Evolutionary conservation across 1,140 invertebrate genomes (phyloP), one percentile per base, ranked within the genome.

Genomic region (Planococcus citri): DNA sequence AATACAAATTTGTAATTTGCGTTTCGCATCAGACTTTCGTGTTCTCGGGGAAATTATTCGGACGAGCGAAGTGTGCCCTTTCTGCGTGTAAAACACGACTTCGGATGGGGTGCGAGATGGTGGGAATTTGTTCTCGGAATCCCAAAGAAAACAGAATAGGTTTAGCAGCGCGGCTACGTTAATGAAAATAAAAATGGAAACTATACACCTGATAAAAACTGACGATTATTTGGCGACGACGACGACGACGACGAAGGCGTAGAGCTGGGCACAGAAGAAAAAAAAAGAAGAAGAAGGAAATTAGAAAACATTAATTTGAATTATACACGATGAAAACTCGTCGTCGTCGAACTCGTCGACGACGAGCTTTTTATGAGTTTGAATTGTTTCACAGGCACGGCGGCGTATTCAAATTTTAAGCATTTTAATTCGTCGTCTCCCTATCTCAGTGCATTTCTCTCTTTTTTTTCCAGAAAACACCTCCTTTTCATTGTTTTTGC

Each of bases 301-400:
- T 51, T 51, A 51, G 17, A 51, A 51, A 51, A 20, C 41, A 51
- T 51, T 51, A 51, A 51, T 51, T 51, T 51, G 41, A 51, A 51
- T 51, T 51, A 51, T 20, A 33, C 29, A 12, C 29, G 29, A 33
- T n/a, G n/a, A n/a, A 14, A 37, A 37, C 14, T 37, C 33, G 33
- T 8, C 33, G 33, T 8, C 14, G 33, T 37, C 33, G 17, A 20
- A 33, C 29, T 20, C 41, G 41, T 17, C 41, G 41, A 51, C 41
- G 41, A 51, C 17, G 41, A n/a, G n/a, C n/a, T 14, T 51, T 33
- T 33, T 33, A 33, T 33, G 29, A 33, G 29, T 33, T 33, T 33
- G 12, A 33, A 33, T 6, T 12, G 29, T 33, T 33, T 33, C 29
- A 33, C 29, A 3, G 41, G 33, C 33, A 37, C 33, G 33, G 14